Evolutionary conservation across 2,113 vertebrate species (phyloP).

Genomic region (Eptesicus fuscus): DNA sequence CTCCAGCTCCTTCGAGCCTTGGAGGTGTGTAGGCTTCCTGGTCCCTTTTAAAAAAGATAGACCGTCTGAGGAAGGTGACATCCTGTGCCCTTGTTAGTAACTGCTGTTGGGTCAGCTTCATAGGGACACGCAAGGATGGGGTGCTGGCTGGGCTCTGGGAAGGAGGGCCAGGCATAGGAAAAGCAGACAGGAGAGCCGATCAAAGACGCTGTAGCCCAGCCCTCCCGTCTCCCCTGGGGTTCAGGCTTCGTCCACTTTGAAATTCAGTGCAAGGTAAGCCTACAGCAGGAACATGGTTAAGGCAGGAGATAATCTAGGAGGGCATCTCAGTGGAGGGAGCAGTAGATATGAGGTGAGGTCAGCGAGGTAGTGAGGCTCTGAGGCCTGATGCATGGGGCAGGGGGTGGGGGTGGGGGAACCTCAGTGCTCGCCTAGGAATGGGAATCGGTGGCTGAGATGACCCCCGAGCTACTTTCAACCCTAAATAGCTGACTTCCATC

Average conservation of each 20-base stretch:
- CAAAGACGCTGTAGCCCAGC: neutral
- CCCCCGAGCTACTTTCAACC: neutral
- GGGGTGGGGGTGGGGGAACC: no score
- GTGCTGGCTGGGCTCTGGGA: neutral
- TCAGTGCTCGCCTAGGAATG: rapidly evolving
- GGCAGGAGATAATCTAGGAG: neutral
- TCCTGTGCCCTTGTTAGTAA: rapidly evolving
- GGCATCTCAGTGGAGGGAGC: no score
- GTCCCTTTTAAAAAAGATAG: neutral
- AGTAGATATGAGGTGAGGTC: neutral
- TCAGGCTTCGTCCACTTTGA: neutral
- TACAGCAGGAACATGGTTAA: neutral
- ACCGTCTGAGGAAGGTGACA: neutral
- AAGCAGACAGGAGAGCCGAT: neutral
- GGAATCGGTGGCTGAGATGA: neutral
- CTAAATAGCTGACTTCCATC: neutral
- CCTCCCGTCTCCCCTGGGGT: neutral
- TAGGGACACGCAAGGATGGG: neutral
- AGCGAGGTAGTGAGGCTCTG: neutral
- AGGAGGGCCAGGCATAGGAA: neutral
- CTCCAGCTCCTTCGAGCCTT: neutral
- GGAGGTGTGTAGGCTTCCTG: neutral
- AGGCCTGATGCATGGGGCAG: rapidly evolving
- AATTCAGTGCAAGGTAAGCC: neutral
- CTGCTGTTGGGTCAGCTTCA: neutral